A percentile compares a stretch with the other conserved stretches of the same genome.
These are phyloP conservation scores for Leptestheria dahalacensis DNA, from an alignment of 1,140 invertebrate species.

Conservation along the genomic window DNA sequence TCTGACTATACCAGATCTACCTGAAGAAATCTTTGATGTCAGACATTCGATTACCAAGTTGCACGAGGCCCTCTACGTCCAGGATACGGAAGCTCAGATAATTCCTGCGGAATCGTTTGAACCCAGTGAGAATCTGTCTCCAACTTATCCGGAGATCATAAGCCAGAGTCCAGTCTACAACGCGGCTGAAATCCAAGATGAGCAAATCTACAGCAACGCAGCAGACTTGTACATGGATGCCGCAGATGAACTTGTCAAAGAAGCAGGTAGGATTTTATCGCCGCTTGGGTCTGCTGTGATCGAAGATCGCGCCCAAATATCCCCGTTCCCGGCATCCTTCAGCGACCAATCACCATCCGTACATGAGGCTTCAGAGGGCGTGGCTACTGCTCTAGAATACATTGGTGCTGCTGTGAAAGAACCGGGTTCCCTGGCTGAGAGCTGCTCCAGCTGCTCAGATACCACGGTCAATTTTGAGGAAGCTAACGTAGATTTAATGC, in stretches of 20 bases:
- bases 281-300: no score
- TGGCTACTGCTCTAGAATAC: background rate
- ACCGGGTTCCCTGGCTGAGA: background rate
- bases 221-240: no score
- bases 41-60: slow-evolving; percentile 8
- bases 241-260: no score
- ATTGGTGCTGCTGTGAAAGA: background rate
- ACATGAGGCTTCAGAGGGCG: background rate
- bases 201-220: no score
- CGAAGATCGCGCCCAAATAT: background rate
- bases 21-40: background rate
- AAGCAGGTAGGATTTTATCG: no score
- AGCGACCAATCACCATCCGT: background rate
- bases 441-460: background rate
- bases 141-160: background rate
- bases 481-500: background rate
- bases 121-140: background rate
- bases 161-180: background rate
- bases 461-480: background rate
- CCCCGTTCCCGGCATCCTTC: background rate
- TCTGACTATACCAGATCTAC: slow-evolving; percentile 9
- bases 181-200: background rate
- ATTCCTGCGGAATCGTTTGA: background rate
- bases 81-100: background rate
- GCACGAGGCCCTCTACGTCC: slow-evolving; percentile 5